These are phyloP conservation scores for Latheticus oryzae DNA, from an alignment of 2,888 invertebrate genomes.

Conservation along the genomic window DNA sequence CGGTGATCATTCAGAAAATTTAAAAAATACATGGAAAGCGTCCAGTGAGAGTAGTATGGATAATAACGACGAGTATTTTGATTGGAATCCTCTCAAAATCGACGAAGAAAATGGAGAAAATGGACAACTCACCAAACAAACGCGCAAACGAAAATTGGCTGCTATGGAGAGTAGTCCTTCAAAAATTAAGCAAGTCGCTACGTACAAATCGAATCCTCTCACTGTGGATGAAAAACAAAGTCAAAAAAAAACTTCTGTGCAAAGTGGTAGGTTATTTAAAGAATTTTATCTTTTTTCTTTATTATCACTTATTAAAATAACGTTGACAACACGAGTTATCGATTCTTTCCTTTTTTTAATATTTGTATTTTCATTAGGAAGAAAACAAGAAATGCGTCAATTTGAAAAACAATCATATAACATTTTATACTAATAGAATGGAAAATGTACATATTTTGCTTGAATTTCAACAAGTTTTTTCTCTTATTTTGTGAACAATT, in stretches of 20 bases:
- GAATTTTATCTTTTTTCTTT: slow-evolving; percentile 2
- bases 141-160: slow-evolving; percentile 49
- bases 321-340: slow-evolving; percentile 24
- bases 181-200: slow-evolving; percentile 47
- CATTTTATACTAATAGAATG: too few relatives aligned
- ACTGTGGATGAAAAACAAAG: slow-evolving; percentile 49
- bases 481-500: too few relatives aligned
- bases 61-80: slow-evolving; percentile 63
- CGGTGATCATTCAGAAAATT: slow-evolving; percentile 53
- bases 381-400: too few relatives aligned
- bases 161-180: slow-evolving; percentile 31
- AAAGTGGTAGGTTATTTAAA: slow-evolving; percentile 54
- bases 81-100: slow-evolving; percentile 63
- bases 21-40: slow-evolving; percentile 60
- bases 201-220: slow-evolving; percentile 47
- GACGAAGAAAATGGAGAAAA: slow-evolving; percentile 52
- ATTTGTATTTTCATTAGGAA: too few relatives aligned
- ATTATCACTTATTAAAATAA: background rate
- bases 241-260: slow-evolving; percentile 44
- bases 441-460: too few relatives aligned
- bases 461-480: too few relatives aligned
- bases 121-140: slow-evolving; percentile 22
- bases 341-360: slow-evolving; percentile 14
- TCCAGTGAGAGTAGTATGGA: slow-evolving; percentile 56
- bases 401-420: too few relatives aligned